These are phyloP conservation scores for Drosophila dives DNA, from an alignment of 2,888 invertebrate genomes.

Conservation along the genomic window DNA sequence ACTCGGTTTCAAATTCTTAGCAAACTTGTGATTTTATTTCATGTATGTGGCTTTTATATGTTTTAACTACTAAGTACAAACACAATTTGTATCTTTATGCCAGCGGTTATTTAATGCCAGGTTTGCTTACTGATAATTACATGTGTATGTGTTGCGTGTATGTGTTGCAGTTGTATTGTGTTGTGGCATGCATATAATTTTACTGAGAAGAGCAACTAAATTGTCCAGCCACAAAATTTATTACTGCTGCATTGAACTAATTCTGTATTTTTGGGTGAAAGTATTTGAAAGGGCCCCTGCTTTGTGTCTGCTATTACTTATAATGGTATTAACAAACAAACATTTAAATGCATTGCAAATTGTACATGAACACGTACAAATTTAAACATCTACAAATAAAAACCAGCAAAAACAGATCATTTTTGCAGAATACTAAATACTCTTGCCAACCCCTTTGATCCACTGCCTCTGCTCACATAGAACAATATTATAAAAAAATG, in stretches of 20 bases:
- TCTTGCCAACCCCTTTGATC: not conserved
- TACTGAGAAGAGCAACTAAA: constrained; percentile 42
- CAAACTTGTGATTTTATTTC: not conserved
- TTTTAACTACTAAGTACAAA: not conserved
- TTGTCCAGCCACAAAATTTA: constrained; percentile 74
- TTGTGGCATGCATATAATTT: constrained; percentile 44
- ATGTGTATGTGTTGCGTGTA: not conserved
- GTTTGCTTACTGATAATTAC: constrained; percentile 2
- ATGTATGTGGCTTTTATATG: not conserved
- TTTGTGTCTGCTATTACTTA: constrained; percentile 8
- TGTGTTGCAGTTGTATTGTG: constrained; percentile 41
- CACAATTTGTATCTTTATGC: constrained; percentile 10
- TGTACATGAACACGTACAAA: not conserved
- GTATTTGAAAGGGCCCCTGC: constrained; percentile 7
- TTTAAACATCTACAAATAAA: not conserved
- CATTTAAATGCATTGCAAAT: not conserved
- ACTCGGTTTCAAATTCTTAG: not conserved
- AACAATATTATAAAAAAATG: not conserved
- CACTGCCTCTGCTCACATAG: not conserved
- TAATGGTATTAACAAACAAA: constrained; percentile 1
- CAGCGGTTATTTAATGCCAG: constrained; percentile 4
- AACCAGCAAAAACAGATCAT: not conserved
- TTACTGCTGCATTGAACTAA: constrained; percentile 72
- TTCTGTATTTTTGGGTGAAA: constrained; percentile 7
- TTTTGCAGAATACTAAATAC: not conserved